Evolutionary conservation across 2,888 invertebrate species (phyloP).

Genomic region (Nephrocerus scutellatus): DNA sequence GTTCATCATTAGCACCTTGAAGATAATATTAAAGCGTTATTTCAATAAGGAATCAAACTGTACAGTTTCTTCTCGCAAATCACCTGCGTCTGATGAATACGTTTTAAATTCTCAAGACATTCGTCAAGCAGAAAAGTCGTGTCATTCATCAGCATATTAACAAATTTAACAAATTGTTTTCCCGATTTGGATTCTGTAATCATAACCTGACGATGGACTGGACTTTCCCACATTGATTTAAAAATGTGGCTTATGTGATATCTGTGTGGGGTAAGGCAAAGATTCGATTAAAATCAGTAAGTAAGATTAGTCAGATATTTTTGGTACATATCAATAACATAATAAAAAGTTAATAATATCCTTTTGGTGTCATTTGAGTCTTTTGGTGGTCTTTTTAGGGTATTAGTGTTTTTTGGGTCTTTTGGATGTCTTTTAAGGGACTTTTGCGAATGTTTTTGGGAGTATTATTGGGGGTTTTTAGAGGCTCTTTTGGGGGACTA

Average conservation of each 20-base stretch:
- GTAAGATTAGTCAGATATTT: neutral
- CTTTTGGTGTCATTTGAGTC: neutral
- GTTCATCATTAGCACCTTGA: constrained; percentile 58
- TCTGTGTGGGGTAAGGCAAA: no score
- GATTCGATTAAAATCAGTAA: neutral
- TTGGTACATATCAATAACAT: neutral
- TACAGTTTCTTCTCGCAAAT: constrained; percentile 18
- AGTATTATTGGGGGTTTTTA: no score
- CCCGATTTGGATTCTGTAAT: constrained; percentile 86
- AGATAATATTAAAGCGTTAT: neutral
- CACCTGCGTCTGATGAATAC: constrained; percentile 82
- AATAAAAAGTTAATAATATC: neutral
- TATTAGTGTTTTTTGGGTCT: no score
- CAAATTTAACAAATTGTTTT: constrained; percentile 90
- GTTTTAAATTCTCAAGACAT: constrained; percentile 83
- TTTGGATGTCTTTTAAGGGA: no score
- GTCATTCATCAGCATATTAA: constrained; percentile 97
- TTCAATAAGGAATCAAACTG: neutral
- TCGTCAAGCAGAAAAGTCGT: constrained; percentile 96
- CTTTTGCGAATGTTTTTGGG: no score
- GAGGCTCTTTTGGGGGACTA: no score
- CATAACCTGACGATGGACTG: constrained; percentile 77
- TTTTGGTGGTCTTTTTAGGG: no score
- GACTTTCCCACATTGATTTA: constrained; percentile 91
- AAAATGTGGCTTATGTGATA: constrained; percentile 97